These are phyloP conservation scores for Tinea semifulvella DNA, from an alignment of 2,888 invertebrate genomes.

Conservation along the genomic window DNA sequence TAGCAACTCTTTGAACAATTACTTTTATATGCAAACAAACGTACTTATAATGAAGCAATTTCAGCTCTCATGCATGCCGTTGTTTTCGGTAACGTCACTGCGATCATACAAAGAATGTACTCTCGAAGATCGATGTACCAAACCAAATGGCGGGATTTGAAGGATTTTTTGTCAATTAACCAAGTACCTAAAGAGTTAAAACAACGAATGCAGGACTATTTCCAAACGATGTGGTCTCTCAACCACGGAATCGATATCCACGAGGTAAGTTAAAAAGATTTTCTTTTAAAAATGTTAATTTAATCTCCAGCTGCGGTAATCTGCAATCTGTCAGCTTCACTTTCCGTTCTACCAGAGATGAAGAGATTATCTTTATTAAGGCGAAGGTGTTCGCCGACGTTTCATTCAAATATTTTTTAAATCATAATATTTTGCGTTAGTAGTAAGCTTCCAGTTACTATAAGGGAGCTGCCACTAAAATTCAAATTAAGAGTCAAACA, in stretches of 20 bases:
- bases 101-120: conserved; percentile 97
- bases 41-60: too few relatives aligned
- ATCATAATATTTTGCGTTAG: too few relatives aligned
- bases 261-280: conserved; percentile 72
- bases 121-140: conserved; percentile 92
- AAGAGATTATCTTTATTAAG: conserved; percentile 9
- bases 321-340: neutral
- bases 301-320: neutral
- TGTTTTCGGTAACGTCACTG: conserved; percentile 97
- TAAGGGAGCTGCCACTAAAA: too few relatives aligned
- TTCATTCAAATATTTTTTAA: too few relatives aligned
- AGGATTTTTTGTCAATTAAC: conserved; percentile 93
- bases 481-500: too few relatives aligned
- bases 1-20: too few relatives aligned
- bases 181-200: conserved; percentile 96
- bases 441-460: too few relatives aligned
- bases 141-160: conserved; percentile 93
- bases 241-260: conserved; percentile 97
- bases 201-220: conserved; percentile 96
- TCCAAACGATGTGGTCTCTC: conserved; percentile 97
- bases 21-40: too few relatives aligned
- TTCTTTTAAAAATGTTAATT: conserved; percentile 1
- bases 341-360: neutral
- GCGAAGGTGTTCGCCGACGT: too few relatives aligned
- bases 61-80: conserved; percentile 97